These are phyloP conservation scores for Chloroceryle aenea DNA, from an alignment of 2,113 vertebrate genomes.

Conservation along the genomic window DNA sequence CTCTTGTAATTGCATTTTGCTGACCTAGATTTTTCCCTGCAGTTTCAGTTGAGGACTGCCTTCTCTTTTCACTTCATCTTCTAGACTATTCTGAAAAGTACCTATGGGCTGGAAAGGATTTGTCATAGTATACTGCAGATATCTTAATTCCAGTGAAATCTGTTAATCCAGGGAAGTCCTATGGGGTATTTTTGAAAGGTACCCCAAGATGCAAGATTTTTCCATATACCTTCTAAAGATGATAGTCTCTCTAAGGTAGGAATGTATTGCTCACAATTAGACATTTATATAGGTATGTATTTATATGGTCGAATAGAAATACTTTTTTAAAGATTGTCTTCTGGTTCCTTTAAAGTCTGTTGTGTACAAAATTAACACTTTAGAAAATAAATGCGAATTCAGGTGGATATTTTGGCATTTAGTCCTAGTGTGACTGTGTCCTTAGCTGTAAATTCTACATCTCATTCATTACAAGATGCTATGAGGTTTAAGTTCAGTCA, in stretches of 20 bases:
- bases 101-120: neutral
- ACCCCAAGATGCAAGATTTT: neutral
- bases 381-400: neutral
- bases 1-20: constrained; percentile 9
- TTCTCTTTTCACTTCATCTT: neutral
- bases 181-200: neutral
- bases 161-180: neutral
- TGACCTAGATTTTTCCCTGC: constrained; percentile 4
- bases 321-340: neutral
- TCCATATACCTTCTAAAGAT: neutral
- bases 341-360: neutral
- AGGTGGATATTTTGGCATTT: neutral
- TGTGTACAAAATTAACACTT: neutral
- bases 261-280: neutral
- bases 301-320: neutral
- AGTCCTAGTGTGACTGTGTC: neutral
- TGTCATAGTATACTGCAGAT: neutral
- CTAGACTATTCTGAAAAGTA: neutral
- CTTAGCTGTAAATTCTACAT: neutral
- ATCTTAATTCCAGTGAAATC: neutral
- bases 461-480: neutral
- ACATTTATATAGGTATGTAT: neutral
- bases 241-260: neutral
- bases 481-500: neutral
- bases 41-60: neutral